Percentiles rank a stretch among this genome's conserved stretches.
Conservation (phyloP, 2,113 vertebrate species). For the Eudyptes chrysolophus region DNA sequence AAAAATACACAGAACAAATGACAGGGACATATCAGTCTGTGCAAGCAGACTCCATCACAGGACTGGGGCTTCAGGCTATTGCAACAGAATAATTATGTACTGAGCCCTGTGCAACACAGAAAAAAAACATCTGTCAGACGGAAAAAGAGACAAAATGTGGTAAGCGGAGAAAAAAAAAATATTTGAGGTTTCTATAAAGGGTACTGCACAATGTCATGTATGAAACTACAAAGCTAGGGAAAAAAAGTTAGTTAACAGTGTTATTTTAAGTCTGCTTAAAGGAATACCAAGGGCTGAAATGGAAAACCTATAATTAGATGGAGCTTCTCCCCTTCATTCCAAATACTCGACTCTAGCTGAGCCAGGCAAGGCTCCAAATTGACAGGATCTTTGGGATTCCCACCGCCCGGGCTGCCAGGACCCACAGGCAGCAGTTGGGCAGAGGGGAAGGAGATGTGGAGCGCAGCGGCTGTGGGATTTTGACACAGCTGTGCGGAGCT, state of each 20-base stretch:
- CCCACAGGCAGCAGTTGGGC: not conserved
- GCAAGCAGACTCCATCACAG: not conserved
- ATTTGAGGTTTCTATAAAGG: conserved; percentile 42
- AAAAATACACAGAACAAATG: not conserved
- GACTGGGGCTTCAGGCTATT: not conserved
- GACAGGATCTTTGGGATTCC: not conserved
- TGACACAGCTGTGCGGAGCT: fast-evolving
- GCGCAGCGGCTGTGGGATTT: fast-evolving
- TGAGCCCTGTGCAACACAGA: not conserved
- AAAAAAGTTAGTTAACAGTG: not conserved
- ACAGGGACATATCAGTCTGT: not conserved
- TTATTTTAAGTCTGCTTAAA: conserved; percentile 23
- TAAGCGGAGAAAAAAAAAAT: not conserved
- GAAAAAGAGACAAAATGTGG: conserved; percentile 20
- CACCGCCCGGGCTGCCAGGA: fast-evolving
- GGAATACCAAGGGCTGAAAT: not conserved
- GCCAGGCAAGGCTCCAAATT: not conserved
- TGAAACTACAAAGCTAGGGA: not conserved
- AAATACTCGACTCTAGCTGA: not conserved
- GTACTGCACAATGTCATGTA: not conserved
- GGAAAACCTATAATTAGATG: not conserved
- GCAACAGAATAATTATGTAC: not conserved
- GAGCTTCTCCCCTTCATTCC: not conserved
- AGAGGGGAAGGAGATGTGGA: fast-evolving
- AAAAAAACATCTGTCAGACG: not conserved